phyloP scores from a whole-genome alignment of 2,113 vertebrate species.

The Eretmochelys imbricata region DNA sequence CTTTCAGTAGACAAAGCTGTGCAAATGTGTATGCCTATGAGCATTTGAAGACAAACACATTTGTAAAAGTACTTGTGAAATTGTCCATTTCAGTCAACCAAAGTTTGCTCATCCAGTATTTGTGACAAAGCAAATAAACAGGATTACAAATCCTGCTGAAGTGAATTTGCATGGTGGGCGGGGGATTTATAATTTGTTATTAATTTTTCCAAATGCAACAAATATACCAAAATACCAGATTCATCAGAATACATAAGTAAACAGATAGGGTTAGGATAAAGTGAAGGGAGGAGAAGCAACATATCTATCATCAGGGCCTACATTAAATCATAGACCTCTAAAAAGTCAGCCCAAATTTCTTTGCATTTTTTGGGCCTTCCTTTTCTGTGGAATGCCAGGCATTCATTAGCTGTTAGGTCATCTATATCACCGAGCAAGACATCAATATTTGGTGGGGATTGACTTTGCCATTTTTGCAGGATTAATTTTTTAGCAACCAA shows the following conservation, averaged over 20 bases:
- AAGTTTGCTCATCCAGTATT: rapidly evolving
- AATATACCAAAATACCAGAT: not conserved
- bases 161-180: not conserved
- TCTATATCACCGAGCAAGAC: not conserved
- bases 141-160: rapidly evolving
- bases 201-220: not conserved
- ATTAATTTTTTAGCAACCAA: not conserved
- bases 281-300: not conserved
- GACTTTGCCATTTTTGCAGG: not conserved
- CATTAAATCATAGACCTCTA: not conserved
- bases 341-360: not conserved
- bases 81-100: not conserved
- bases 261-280: not conserved
- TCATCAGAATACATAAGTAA: not conserved
- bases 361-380: not conserved
- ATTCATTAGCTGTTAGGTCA: not conserved
- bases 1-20: not conserved
- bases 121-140: not conserved
- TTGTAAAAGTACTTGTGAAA: not conserved
- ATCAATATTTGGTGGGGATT: not conserved
- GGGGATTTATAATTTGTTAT: too few relatives aligned
- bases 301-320: not conserved
- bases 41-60: not conserved
- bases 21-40: not conserved
- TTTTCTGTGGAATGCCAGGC: not conserved